Evolutionary conservation across 2,113 vertebrate genomes (phyloP).

Genomic region (Peromyscus leucopus): DNA sequence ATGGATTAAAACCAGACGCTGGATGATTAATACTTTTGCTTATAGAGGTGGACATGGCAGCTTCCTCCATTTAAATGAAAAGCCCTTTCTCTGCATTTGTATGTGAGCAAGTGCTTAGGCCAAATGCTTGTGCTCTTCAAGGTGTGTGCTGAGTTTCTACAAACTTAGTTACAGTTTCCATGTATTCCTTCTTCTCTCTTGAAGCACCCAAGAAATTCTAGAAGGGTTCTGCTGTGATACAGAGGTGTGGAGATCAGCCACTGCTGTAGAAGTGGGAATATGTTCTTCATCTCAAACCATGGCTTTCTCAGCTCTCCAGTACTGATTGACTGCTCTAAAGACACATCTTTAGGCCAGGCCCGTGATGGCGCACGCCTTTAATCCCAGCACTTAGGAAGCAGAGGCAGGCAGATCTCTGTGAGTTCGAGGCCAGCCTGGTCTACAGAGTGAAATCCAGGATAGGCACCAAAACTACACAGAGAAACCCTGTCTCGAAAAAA

Average conservation of each 20-base stretch:
- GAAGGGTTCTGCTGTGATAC: conserved; percentile 45
- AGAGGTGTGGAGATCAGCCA: conserved; percentile 33
- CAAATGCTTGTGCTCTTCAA: conserved; percentile 61
- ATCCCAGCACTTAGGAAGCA: too few species aligned
- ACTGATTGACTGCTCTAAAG: neutral
- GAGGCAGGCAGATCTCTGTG: too few species aligned
- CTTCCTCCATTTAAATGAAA: conserved; percentile 89
- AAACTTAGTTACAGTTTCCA: conserved; percentile 49
- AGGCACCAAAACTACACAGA: too few species aligned
- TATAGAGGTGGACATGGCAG: conserved; percentile 89
- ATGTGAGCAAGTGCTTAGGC: conserved; percentile 61
- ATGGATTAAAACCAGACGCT: conserved; percentile 92
- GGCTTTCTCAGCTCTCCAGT: conserved; percentile 22
- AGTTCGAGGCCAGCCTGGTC: too few species aligned
- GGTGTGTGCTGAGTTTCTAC: conserved; percentile 50
- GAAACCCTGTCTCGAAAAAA: too few species aligned
- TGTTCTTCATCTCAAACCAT: conserved; percentile 50
- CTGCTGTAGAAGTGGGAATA: conserved; percentile 21
- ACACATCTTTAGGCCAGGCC: neutral
- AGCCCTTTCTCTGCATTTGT: conserved; percentile 70
- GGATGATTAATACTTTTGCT: conserved; percentile 90
- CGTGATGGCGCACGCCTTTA: too few species aligned
- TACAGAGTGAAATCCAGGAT: too few species aligned
- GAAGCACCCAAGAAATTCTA: conserved; percentile 58
- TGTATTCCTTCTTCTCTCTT: conserved; percentile 57